A percentile compares a stretch with the other conserved stretches of the same genome.
Evolutionary conservation across 2,797 vertebrate species (phyloP).

Genomic region (Margarornis squamiger): DNA sequence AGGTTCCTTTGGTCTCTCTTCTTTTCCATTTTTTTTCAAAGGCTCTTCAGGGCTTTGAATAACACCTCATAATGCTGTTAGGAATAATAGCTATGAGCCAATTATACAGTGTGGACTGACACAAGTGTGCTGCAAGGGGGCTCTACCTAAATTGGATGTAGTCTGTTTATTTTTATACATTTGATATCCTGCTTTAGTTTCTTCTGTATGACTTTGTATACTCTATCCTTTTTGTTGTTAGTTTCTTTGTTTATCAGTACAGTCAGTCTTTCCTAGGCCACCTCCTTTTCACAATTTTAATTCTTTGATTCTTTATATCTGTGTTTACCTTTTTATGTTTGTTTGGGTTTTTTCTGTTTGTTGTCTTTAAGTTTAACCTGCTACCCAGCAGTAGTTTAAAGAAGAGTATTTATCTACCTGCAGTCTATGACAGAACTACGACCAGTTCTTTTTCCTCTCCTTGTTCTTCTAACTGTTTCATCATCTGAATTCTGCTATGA

Average conservation of each 20-base stretch:
- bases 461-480: slow-evolving; percentile 22
- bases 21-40: slow-evolving; percentile 26
- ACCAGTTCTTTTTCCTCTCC: slow-evolving; percentile 9
- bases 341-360: not conserved
- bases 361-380: slow-evolving; percentile 26
- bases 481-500: not conserved
- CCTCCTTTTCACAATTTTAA: not conserved
- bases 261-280: not conserved
- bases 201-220: not conserved
- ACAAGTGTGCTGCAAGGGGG: slow-evolving; percentile 8
- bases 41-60: slow-evolving; percentile 47
- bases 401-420: not conserved
- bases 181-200: not conserved
- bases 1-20: slow-evolving; percentile 54
- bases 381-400: not conserved
- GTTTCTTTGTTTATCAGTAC: not conserved
- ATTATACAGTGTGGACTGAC: slow-evolving; percentile 16
- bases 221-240: not conserved
- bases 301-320: not conserved
- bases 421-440: not conserved
- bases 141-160: not conserved
- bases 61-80: slow-evolving; percentile 35
- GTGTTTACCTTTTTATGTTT: not conserved
- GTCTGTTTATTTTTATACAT: slow-evolving; percentile 32
- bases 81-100: slow-evolving; percentile 53